Evolutionary conservation across 2,888 invertebrate species (phyloP).

Genomic region (Ferrisia virgata): DNA sequence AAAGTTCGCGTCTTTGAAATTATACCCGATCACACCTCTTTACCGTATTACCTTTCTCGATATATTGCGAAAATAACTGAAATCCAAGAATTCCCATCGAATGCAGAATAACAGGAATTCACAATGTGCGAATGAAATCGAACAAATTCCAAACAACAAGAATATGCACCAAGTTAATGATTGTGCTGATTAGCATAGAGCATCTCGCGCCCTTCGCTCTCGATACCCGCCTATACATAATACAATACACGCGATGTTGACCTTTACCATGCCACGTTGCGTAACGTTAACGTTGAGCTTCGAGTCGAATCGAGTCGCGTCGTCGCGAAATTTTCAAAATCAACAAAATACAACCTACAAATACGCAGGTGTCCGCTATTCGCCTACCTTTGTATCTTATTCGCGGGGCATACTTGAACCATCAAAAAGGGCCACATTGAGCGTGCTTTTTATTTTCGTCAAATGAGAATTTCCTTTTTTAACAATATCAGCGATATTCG

Average conservation of each 20-base stretch:
- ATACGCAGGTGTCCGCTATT: too few species aligned
- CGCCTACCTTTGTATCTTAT: background rate
- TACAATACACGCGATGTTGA: background rate
- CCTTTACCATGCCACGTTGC: background rate
- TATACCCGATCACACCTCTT: constrained; percentile 26
- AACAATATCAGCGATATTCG: too few species aligned
- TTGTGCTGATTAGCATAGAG: constrained; percentile 18
- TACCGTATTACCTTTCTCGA: background rate
- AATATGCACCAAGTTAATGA: background rate
- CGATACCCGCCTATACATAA: background rate
- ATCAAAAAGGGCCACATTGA: too few species aligned
- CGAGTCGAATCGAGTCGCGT: background rate
- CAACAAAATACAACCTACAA: background rate
- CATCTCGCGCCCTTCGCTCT: background rate
- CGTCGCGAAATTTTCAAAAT: background rate
- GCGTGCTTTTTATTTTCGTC: too few species aligned
- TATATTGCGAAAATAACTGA: constrained; percentile 30
- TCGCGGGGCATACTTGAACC: too few species aligned
- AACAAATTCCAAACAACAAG: constrained; percentile 2
- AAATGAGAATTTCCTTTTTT: too few species aligned
- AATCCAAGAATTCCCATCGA: constrained; percentile 16
- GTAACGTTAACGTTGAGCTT: background rate
- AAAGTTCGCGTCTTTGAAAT: constrained; percentile 39
- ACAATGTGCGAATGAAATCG: constrained; percentile 26
- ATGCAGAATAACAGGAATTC: constrained; percentile 20